Conservation (phyloP, 2,888 invertebrate genomes). For the Capitulum mitella region DNA sequence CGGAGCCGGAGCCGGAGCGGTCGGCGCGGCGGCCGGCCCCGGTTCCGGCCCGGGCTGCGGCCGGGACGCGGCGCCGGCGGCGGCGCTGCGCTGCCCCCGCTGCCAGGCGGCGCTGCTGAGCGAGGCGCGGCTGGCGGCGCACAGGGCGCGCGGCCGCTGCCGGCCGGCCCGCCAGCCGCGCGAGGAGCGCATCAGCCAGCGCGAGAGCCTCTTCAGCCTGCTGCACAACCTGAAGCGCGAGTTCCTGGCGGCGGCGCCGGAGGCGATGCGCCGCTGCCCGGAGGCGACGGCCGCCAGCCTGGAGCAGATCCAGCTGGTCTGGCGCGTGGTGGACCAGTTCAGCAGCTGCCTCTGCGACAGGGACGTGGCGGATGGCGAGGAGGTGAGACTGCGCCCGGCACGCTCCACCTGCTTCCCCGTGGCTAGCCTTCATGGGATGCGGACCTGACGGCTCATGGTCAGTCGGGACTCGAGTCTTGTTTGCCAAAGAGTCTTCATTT, state of each 20-base stretch:
- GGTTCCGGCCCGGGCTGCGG: no score
- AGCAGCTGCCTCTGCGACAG: background rate
- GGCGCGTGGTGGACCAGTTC: background rate
- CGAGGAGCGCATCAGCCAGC: background rate
- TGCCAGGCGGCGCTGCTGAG: background rate
- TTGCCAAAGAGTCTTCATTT: no score
- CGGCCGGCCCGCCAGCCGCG: background rate
- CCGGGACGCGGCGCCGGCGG: background rate
- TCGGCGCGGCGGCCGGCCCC: no score
- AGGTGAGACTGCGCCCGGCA: background rate
- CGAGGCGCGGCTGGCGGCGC: background rate
- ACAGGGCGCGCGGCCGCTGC: background rate
- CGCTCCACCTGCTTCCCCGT: no score
- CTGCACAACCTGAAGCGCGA: constrained; percentile 3
- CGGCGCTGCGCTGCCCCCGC: background rate
- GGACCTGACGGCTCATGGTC: no score
- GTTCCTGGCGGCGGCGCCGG: background rate
- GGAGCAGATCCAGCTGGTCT: background rate
- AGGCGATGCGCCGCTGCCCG: background rate
- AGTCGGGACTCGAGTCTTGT: no score
- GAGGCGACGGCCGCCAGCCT: background rate
- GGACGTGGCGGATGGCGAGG: background rate
- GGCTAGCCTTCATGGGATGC: no score
- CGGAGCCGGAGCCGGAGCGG: no score
- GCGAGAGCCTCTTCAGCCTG: background rate